Conservation (phyloP, 2,888 invertebrate species). For the Altica lythri region DNA sequence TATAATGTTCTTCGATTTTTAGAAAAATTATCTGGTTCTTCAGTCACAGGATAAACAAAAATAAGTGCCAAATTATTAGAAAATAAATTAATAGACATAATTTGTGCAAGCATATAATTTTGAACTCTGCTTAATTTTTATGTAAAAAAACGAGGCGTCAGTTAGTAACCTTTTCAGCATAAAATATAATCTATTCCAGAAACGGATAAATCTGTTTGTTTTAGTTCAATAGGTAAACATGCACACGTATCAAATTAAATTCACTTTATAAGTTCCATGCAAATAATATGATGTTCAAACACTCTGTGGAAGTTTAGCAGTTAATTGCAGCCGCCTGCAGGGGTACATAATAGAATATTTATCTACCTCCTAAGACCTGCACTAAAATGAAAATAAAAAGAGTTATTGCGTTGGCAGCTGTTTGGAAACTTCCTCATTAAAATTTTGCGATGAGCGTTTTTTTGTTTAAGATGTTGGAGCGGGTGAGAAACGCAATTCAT, state of each 20-base stretch:
- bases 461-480: neutral
- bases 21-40: too few species aligned
- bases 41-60: too few species aligned
- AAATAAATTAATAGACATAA: too few species aligned
- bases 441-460: neutral
- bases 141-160: too few species aligned
- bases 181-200: too few species aligned
- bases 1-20: too few species aligned
- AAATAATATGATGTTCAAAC: constrained; percentile 10
- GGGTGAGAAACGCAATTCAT: neutral
- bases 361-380: neutral
- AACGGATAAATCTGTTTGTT: too few species aligned
- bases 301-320: constrained; percentile 9
- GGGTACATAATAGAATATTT: constrained; percentile 7
- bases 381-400: constrained; percentile 7
- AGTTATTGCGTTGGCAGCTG: neutral
- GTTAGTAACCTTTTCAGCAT: too few species aligned
- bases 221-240: too few species aligned
- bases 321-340: constrained; percentile 12
- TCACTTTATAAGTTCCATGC: constrained; percentile 2
- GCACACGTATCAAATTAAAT: neutral
- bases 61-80: too few species aligned
- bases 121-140: too few species aligned
- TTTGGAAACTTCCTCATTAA: constrained; percentile 12
- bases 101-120: too few species aligned